Percentiles rank a stretch among this genome's conserved stretches.
These are phyloP conservation scores for Ormia ochracea DNA, from an alignment of 2,888 invertebrate species.

Conservation along the genomic window DNA sequence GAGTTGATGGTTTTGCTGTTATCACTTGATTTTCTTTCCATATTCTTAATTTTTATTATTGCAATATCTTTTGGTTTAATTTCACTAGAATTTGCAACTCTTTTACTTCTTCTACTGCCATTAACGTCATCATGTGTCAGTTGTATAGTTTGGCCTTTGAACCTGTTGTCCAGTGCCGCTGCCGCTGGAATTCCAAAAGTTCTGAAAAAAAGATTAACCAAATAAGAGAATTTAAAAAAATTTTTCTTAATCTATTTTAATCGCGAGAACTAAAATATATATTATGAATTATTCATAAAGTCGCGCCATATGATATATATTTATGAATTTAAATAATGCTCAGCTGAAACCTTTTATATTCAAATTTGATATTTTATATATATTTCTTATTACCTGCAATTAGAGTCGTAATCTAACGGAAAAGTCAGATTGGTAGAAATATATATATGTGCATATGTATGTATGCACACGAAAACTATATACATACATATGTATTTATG, in stretches of 20 bases:
- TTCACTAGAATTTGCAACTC: neutral
- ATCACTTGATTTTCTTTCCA: constrained; percentile 68
- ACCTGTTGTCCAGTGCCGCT: constrained; percentile 33
- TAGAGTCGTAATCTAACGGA: too few species aligned
- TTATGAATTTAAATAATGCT: neutral
- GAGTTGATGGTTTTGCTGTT: constrained; percentile 39
- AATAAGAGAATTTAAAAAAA: constrained; percentile 20
- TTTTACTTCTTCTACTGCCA: constrained; percentile 6
- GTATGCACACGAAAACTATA: too few species aligned
- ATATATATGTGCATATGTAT: too few species aligned
- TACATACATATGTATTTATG: too few species aligned
- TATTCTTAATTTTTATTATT: constrained; percentile 62
- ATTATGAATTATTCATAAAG: constrained; percentile 32
- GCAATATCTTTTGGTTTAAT: constrained; percentile 29
- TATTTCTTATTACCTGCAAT: constrained; percentile 2
- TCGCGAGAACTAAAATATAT: constrained; percentile 38
- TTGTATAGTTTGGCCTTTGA: neutral
- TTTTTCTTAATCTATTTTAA: constrained; percentile 41
- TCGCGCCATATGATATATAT: neutral
- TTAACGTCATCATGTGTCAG: neutral
- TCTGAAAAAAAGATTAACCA: constrained; percentile 31
- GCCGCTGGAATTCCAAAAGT: constrained; percentile 38
- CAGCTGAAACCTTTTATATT: neutral
- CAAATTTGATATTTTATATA: too few species aligned
- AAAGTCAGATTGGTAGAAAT: too few species aligned